phyloP scores from a whole-genome alignment of 2,888 invertebrate species.

The Xylota sylvarum region DNA sequence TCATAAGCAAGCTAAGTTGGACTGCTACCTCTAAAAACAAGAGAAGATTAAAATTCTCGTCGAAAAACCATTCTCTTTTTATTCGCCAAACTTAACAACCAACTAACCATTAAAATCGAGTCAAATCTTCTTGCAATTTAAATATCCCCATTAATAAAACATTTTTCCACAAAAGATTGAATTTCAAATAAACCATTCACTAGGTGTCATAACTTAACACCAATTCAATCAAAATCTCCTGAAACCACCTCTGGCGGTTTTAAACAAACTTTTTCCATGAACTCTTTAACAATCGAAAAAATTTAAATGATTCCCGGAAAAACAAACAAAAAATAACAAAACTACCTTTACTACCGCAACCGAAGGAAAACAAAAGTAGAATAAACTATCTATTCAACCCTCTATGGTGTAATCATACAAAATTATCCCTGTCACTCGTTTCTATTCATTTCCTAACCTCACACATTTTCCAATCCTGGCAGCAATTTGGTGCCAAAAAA shows the following conservation, averaged over 20 bases:
- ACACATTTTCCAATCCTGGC: constrained; percentile 17
- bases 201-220: constrained; percentile 16
- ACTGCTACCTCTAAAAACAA: too few species aligned
- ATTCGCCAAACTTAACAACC: too few species aligned
- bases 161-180: background rate
- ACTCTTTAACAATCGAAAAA: background rate
- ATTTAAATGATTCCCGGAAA: constrained; percentile 2
- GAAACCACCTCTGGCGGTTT: background rate
- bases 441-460: constrained; percentile 42
- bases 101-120: too few species aligned
- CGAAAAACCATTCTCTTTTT: too few species aligned
- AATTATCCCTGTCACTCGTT: constrained; percentile 46
- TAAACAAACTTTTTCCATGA: background rate
- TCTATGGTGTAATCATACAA: constrained; percentile 39
- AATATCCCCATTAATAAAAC: background rate
- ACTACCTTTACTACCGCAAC: background rate
- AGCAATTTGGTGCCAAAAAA: constrained; percentile 45
- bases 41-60: too few species aligned
- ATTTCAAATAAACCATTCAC: background rate
- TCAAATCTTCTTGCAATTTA: too few species aligned
- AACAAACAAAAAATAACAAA: background rate
- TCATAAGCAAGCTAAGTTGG: too few species aligned
- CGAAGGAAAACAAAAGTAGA: constrained; percentile 8
- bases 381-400: constrained; percentile 31
- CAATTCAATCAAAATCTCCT: background rate